Conservation (phyloP, 2,888 invertebrate species). For the Dioctria rufipes region DNA sequence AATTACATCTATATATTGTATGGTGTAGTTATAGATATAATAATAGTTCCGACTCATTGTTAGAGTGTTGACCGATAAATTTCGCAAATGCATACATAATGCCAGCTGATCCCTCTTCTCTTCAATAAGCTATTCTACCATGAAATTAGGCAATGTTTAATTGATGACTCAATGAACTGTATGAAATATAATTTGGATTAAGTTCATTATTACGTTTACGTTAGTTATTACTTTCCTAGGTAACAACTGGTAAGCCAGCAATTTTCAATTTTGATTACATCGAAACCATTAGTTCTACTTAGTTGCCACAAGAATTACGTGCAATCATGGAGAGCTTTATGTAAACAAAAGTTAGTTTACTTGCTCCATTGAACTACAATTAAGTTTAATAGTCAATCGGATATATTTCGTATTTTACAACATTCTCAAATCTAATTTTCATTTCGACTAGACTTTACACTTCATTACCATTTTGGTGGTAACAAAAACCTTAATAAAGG, state of each 20-base stretch:
- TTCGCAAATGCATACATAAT: slow-evolving; percentile 27
- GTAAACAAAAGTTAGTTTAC: not conserved
- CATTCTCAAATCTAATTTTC: too few relatives aligned
- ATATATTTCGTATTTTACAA: too few relatives aligned
- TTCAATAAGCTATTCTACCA: slow-evolving; percentile 24
- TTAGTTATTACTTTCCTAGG: slow-evolving; percentile 17
- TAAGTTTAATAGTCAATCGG: too few relatives aligned
- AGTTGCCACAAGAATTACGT: not conserved
- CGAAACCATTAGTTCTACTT: not conserved
- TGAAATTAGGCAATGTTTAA: slow-evolving; percentile 39
- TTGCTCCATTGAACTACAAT: not conserved
- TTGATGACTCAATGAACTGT: slow-evolving; percentile 37
- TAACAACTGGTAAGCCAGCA: not conserved
- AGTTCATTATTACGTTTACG: slow-evolving; percentile 7
- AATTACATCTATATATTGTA: not conserved
- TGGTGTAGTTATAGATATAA: not conserved
- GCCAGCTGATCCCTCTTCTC: slow-evolving; percentile 9
- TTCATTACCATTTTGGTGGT: too few relatives aligned
- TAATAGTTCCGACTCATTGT: too few relatives aligned
- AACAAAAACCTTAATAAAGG: too few relatives aligned
- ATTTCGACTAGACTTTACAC: too few relatives aligned
- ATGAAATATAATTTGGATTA: slow-evolving; percentile 19
- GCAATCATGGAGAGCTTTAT: not conserved
- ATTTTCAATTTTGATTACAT: not conserved
- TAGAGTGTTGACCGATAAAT: slow-evolving; percentile 31